Percentiles rank a stretch among this genome's conserved stretches.
These are phyloP conservation scores for Cheilosia grossa DNA, from an alignment of 2,888 invertebrate genomes.

Conservation along the genomic window DNA sequence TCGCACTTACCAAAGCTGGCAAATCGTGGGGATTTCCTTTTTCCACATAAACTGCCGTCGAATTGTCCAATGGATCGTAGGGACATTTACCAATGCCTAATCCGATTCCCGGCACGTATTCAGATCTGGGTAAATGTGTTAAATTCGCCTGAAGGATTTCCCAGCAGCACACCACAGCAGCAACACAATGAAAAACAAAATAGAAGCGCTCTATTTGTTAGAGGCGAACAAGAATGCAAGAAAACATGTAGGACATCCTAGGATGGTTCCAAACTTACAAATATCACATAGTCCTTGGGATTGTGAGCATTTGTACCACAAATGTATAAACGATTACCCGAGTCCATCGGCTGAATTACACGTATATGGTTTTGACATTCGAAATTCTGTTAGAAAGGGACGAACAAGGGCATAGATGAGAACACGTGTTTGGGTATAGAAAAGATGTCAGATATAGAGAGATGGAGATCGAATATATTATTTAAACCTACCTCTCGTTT, in stretches of 20 bases:
- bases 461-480: slow-evolving; percentile 4
- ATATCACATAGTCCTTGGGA: slow-evolving; percentile 96
- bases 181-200: slow-evolving; percentile 75
- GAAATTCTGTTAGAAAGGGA: slow-evolving; percentile 88
- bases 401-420: slow-evolving; percentile 65
- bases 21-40: slow-evolving; percentile 96
- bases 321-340: slow-evolving; percentile 93
- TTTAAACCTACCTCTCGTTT: slow-evolving; percentile 92
- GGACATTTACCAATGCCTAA: slow-evolving; percentile 98
- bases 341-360: slow-evolving; percentile 96
- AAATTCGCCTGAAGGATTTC: slow-evolving; percentile 89
- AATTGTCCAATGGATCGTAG: slow-evolving; percentile 99
- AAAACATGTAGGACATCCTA: slow-evolving; percentile 37
- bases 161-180: slow-evolving; percentile 77
- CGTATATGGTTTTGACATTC: slow-evolving; percentile 97
- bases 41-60: slow-evolving; percentile 98
- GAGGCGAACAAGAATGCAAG: slow-evolving; percentile 10
- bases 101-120: slow-evolving; percentile 96
- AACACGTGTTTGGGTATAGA: slow-evolving; percentile 53
- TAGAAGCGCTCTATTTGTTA: slow-evolving; percentile 61
- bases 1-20: slow-evolving; percentile 88
- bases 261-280: slow-evolving; percentile 88
- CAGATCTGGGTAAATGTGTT: slow-evolving; percentile 93
- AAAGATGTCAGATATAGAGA: slow-evolving; percentile 21
- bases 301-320: slow-evolving; percentile 98